These are phyloP conservation scores for Porites rus DNA, from an alignment of 92 coral and sea anemone genomes.

Conservation along the genomic window DNA sequence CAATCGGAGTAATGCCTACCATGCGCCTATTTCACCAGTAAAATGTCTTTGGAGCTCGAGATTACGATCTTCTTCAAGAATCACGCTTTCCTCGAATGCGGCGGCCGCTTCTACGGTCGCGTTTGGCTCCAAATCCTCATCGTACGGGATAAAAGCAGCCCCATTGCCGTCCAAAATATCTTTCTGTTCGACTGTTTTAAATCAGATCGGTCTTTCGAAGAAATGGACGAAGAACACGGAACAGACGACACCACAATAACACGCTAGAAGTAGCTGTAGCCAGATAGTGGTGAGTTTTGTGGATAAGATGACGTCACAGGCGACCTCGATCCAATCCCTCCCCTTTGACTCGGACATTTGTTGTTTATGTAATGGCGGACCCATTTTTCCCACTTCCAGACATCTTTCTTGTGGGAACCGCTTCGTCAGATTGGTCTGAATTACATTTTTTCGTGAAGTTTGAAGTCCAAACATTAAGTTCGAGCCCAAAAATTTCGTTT, in stretches of 20 bases:
- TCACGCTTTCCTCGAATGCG: constrained; percentile 30
- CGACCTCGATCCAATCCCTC: too few species aligned
- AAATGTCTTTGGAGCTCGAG: constrained; percentile 18
- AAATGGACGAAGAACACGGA: too few species aligned
- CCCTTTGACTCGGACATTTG: too few species aligned
- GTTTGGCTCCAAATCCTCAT: constrained; percentile 38
- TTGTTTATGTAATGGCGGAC: too few species aligned
- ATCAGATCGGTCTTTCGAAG: background rate
- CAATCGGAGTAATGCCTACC: constrained; percentile 27
- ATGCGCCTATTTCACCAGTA: constrained; percentile 37
- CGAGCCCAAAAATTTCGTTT: too few species aligned
- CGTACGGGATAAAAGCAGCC: constrained; percentile 14
- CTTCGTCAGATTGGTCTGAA: too few species aligned
- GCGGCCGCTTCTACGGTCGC: constrained; percentile 39
- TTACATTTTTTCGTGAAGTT: too few species aligned
- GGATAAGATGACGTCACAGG: background rate
- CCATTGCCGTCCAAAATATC: background rate
- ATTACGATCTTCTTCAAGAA: constrained; percentile 34
- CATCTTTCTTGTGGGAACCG: too few species aligned
- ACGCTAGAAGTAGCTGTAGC: background rate
- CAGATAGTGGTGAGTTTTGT: background rate
- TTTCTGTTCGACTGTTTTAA: background rate
- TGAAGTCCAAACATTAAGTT: too few species aligned
- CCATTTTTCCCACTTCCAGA: too few species aligned
- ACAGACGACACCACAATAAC: background rate